A percentile compares a stretch with the other conserved stretches of the same genome.
phyloP scores from a whole-genome alignment of 2,888 invertebrate species.

The Criorhina ranunculi region DNA sequence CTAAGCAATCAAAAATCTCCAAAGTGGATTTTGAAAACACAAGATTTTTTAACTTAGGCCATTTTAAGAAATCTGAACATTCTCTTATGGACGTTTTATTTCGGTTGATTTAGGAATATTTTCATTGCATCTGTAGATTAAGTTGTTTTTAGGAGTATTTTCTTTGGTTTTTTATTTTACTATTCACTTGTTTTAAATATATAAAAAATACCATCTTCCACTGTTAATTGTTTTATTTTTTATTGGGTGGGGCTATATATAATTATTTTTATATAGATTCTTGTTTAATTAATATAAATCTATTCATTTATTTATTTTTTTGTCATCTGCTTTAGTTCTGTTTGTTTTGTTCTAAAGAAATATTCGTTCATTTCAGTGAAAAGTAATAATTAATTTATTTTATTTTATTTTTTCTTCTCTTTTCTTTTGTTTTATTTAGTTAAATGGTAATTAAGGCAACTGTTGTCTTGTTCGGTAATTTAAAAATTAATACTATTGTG shows the following conservation, averaged over 20 bases:
- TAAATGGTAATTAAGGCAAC: conserved; percentile 76
- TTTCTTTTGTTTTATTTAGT: conserved; percentile 55
- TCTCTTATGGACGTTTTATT: conserved; percentile 74
- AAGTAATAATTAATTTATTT: conserved; percentile 68
- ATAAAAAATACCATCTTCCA: conserved; percentile 77
- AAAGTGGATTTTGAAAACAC: conserved; percentile 74
- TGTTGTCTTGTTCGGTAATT: conserved; percentile 77
- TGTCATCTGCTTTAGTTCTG: conserved; percentile 60
- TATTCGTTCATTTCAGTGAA: conserved; percentile 73
- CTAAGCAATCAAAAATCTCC: conserved; percentile 62
- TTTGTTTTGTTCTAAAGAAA: conserved; percentile 68
- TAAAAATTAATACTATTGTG: conserved; percentile 76
- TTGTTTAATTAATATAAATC: conserved; percentile 73
- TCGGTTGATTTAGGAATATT: conserved; percentile 77
- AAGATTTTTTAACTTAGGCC: conserved; percentile 69
- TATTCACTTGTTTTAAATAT: conserved; percentile 73
- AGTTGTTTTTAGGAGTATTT: conserved; percentile 74
- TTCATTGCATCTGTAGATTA: conserved; percentile 75
- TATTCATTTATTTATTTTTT: too few species aligned
- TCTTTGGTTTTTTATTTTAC: conserved; percentile 47
- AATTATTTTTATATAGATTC: conserved; percentile 64
- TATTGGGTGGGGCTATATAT: conserved; percentile 76
- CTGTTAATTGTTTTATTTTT: conserved; percentile 68
- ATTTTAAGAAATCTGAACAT: conserved; percentile 74
- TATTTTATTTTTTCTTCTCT: conserved; percentile 35